A percentile compares a stretch with the other conserved stretches of the same genome.
phyloP scores from a whole-genome alignment of 2,797 vertebrate genomes.

The Phataginus tricuspis region DNA sequence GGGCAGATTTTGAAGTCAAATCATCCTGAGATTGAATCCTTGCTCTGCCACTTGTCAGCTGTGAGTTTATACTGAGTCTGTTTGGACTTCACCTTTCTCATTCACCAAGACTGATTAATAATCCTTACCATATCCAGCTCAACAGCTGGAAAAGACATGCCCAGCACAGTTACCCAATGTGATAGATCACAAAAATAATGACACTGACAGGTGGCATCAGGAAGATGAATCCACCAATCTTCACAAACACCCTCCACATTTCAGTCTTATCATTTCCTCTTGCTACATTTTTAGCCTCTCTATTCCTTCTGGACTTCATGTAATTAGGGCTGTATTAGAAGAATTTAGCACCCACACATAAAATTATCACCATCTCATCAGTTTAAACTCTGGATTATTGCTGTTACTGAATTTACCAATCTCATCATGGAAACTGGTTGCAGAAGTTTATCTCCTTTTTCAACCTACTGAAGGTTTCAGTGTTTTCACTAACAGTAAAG shows the following conservation, averaged over 20 bases:
- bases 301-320: not conserved
- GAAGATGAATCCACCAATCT: not conserved
- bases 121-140: not conserved
- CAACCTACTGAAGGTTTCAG: not conserved
- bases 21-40: not conserved
- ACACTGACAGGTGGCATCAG: not conserved
- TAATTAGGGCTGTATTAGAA: not conserved
- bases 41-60: not conserved
- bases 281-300: not conserved
- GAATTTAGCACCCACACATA: not conserved
- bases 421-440: not conserved
- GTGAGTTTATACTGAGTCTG: not conserved
- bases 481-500: not conserved
- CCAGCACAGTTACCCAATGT: not conserved
- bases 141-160: not conserved
- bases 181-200: not conserved
- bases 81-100: not conserved
- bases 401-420: not conserved
- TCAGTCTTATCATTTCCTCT: not conserved
- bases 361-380: not conserved
- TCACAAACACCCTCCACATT: not conserved
- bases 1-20: not conserved
- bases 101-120: not conserved
- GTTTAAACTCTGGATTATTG: not conserved
- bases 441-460: not conserved